Evolutionary conservation across 2,888 invertebrate species (phyloP).

Genomic region (Lithophane semibrunnea): DNA sequence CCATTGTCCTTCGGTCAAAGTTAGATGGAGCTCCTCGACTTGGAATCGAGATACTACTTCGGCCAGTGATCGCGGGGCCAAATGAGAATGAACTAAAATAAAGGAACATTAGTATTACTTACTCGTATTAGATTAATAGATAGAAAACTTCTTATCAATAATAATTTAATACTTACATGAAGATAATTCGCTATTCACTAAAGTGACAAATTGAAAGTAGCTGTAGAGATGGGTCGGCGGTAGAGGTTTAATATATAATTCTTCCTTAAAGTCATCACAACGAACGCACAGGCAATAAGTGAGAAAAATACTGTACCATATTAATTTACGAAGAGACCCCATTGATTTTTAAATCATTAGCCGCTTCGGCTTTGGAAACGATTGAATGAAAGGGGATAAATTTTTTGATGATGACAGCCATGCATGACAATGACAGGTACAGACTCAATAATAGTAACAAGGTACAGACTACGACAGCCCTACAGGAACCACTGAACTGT

Average conservation of each 20-base stretch:
- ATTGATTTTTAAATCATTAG: slow-evolving; percentile 40
- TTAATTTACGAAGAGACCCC: slow-evolving; percentile 53
- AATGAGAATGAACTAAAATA: slow-evolving; percentile 93
- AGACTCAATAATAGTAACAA: too few relatives aligned
- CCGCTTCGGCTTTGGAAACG: neutral
- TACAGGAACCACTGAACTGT: too few relatives aligned
- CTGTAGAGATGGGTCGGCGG: slow-evolving; percentile 96
- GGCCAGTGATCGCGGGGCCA: slow-evolving; percentile 96
- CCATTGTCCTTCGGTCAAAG: slow-evolving; percentile 98
- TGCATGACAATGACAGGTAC: too few relatives aligned
- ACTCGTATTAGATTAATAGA: neutral
- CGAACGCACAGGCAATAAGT: slow-evolving; percentile 62
- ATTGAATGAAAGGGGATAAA: neutral
- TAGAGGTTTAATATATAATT: slow-evolving; percentile 96
- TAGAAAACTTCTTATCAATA: neutral
- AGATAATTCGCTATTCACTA: slow-evolving; percentile 91
- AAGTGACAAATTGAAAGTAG: slow-evolving; percentile 97
- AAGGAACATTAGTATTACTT: slow-evolving; percentile 7
- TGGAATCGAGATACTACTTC: slow-evolving; percentile 96
- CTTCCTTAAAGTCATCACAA: slow-evolving; percentile 95
- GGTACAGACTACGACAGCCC: too few relatives aligned
- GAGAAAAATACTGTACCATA: slow-evolving; percentile 55
- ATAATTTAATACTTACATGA: slow-evolving; percentile 89
- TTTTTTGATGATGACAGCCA: neutral
- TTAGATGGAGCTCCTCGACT: slow-evolving; percentile 97